These are phyloP conservation scores for Leptinotarsa undecemlineata DNA, from an alignment of 1,140 invertebrate species.

Conservation along the genomic window DNA sequence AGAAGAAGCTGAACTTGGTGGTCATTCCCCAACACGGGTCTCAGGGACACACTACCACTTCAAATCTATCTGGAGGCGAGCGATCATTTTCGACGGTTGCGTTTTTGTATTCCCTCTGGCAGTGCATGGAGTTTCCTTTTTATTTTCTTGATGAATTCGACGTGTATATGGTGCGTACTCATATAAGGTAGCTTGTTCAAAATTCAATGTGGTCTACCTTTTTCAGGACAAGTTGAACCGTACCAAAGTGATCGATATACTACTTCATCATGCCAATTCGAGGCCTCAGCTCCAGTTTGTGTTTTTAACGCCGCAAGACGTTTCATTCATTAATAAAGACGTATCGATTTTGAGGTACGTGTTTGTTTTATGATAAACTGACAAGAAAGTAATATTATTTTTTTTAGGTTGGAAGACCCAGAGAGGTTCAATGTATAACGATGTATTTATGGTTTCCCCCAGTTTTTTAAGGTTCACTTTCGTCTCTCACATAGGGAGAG, in stretches of 20 bases:
- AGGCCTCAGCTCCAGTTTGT: constrained; percentile 70
- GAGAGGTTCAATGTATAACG: constrained; percentile 32
- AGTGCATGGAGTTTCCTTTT: constrained; percentile 87
- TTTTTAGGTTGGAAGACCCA: constrained; percentile 44
- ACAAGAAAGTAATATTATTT: neutral
- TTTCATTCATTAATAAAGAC: constrained; percentile 60
- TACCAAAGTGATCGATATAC: constrained; percentile 68
- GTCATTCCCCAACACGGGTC: constrained; percentile 60
- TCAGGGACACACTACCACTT: constrained; percentile 58
- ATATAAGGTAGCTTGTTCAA: too few relatives aligned
- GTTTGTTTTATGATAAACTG: neutral
- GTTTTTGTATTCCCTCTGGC: constrained; percentile 93
- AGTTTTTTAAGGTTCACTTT: too few relatives aligned
- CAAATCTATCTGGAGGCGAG: constrained; percentile 91
- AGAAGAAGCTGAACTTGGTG: constrained; percentile 62
- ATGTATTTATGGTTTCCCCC: too few relatives aligned
- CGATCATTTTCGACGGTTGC: constrained; percentile 92
- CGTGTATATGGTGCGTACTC: constrained; percentile 85
- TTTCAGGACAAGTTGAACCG: constrained; percentile 75
- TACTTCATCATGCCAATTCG: constrained; percentile 66
- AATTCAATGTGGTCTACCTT: neutral
- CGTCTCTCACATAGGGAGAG: too few relatives aligned
- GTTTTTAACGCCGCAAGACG: constrained; percentile 77
- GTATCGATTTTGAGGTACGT: constrained; percentile 62
- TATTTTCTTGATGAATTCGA: constrained; percentile 98